Evolutionary conservation across 2,113 vertebrate genomes (phyloP).

Genomic region (Phylloscopus whistleri): DNA sequence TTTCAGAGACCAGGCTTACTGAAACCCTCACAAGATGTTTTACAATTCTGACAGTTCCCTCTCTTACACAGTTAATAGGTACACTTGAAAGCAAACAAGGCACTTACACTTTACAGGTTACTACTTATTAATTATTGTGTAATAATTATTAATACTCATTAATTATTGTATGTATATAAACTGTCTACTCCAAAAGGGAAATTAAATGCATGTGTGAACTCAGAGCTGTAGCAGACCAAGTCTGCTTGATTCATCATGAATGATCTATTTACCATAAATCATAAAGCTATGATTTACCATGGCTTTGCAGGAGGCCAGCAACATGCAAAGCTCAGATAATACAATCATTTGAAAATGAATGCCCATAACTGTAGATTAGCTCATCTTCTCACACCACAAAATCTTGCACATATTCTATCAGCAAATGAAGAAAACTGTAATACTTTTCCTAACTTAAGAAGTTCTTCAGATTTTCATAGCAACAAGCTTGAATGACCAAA

Average conservation of each 20-base stretch:
- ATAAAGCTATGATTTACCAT: background rate
- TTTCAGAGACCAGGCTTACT: background rate
- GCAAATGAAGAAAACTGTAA: background rate
- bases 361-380: rapidly evolving
- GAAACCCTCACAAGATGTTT: background rate
- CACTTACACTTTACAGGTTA: background rate
- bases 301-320: background rate
- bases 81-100: background rate
- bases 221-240: background rate
- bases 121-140: background rate
- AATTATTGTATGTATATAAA: background rate
- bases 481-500: background rate
- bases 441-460: background rate
- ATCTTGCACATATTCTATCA: background rate
- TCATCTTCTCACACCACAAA: background rate
- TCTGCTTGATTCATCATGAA: no score
- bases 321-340: background rate
- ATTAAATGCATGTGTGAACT: background rate
- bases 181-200: background rate
- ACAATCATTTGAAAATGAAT: background rate
- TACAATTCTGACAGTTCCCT: background rate
- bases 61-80: background rate
- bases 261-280: no score
- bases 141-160: no score
- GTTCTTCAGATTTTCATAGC: background rate